A percentile compares a stretch with the other conserved stretches of the same genome.
These are phyloP conservation scores for Sussaba pulchella DNA, from an alignment of 2,888 invertebrate genomes.

Conservation along the genomic window DNA sequence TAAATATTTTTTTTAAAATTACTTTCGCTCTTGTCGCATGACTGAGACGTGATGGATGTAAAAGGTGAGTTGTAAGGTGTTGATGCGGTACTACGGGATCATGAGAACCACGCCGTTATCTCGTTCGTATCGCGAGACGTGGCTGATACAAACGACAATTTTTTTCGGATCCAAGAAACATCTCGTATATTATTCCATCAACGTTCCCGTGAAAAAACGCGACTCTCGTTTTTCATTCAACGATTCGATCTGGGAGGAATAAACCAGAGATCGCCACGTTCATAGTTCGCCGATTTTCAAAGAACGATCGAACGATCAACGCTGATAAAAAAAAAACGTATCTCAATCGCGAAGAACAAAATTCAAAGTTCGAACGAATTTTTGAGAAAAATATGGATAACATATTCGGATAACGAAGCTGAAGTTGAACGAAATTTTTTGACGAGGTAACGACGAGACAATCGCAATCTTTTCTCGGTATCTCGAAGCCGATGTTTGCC, in stretches of 20 bases:
- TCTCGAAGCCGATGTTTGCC: slow-evolving; percentile 80
- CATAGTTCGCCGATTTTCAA: no score
- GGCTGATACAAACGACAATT: not conserved
- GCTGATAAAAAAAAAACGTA: slow-evolving; percentile 1
- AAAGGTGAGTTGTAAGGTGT: not conserved
- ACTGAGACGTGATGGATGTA: not conserved
- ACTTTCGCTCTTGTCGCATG: slow-evolving; percentile 4
- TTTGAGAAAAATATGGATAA: no score
- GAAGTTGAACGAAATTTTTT: slow-evolving; percentile 57
- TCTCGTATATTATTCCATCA: slow-evolving; percentile 1
- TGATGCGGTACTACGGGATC: not conserved
- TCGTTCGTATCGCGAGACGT: slow-evolving; percentile 35
- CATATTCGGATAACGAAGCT: slow-evolving; percentile 56
- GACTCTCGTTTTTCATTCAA: not conserved
- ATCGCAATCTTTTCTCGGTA: slow-evolving; percentile 73
- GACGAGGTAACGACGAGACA: slow-evolving; percentile 33
- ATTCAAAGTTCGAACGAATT: not conserved
- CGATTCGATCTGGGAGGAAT: not conserved
- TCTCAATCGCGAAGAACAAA: not conserved
- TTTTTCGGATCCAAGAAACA: not conserved
- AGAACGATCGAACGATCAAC: not conserved
- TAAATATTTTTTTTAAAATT: not conserved
- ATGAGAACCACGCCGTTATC: slow-evolving; percentile 30
- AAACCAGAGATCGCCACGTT: not conserved
- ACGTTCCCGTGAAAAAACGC: not conserved